phyloP scores from a whole-genome alignment of 2,797 vertebrate species.

The Gorsachius magnificus region DNA sequence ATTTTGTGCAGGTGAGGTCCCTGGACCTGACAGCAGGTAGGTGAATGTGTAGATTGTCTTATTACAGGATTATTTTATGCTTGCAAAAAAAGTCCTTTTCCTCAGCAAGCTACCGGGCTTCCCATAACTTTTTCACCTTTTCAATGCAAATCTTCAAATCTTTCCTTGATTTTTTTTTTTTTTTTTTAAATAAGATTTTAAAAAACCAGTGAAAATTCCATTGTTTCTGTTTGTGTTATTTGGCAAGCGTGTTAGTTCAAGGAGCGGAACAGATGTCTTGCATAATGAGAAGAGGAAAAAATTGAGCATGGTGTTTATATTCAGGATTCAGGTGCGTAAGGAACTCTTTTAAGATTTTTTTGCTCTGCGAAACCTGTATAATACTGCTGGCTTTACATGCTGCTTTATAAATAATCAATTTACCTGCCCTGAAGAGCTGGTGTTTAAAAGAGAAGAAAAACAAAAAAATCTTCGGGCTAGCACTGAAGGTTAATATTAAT shows the following conservation, averaged over 20 bases:
- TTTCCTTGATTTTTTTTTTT: too few relatives aligned
- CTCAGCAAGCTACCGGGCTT: neutral
- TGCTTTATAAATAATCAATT: neutral
- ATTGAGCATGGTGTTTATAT: neutral
- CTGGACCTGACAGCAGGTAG: neutral
- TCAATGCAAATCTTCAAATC: neutral
- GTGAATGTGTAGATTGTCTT: neutral
- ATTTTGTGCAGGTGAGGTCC: neutral
- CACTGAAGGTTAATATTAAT: neutral
- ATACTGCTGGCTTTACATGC: neutral
- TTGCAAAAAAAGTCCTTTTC: neutral
- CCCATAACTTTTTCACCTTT: neutral
- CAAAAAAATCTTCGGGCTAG: neutral
- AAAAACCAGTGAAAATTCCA: neutral
- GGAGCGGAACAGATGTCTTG: neutral
- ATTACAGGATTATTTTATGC: neutral
- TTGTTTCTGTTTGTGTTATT: neutral
- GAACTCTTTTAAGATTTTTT: neutral
- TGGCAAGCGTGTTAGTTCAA: neutral
- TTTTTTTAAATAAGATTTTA: neutral
- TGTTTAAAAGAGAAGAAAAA: neutral
- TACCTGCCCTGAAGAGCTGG: neutral
- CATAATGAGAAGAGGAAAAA: neutral
- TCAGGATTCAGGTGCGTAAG: neutral
- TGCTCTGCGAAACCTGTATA: neutral